These are phyloP conservation scores for Eupithecia exiguata DNA, from an alignment of 2,888 invertebrate species.

Conservation along the genomic window DNA sequence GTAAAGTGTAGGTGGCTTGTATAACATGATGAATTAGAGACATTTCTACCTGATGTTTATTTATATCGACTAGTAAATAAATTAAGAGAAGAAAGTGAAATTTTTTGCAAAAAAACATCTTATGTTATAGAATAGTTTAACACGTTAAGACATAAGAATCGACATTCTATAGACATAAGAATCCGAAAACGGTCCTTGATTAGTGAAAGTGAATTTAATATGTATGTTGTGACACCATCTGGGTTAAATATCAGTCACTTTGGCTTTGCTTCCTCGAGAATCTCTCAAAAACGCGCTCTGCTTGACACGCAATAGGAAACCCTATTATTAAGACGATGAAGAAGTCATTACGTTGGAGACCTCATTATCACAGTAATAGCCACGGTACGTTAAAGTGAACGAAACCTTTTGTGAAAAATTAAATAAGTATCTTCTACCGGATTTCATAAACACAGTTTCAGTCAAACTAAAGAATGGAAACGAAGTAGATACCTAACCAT, in stretches of 20 bases:
- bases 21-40: slow-evolving; percentile 47
- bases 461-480: neutral
- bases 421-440: neutral
- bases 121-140: slow-evolving; percentile 28
- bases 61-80: slow-evolving; percentile 42
- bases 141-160: slow-evolving; percentile 12
- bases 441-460: neutral
- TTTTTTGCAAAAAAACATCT: slow-evolving; percentile 30
- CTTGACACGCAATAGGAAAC: slow-evolving; percentile 24
- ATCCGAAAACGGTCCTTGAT: slow-evolving; percentile 44
- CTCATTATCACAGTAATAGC: slow-evolving; percentile 9
- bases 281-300: slow-evolving; percentile 17
- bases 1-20: slow-evolving; percentile 45
- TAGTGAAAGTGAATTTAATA: slow-evolving; percentile 43
- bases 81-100: slow-evolving; percentile 48
- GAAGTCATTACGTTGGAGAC: slow-evolving; percentile 6
- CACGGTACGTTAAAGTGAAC: no score
- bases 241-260: slow-evolving; percentile 41
- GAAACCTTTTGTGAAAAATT: neutral
- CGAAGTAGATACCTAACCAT: neutral
- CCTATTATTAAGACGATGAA: slow-evolving; percentile 15
- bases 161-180: slow-evolving; percentile 33
- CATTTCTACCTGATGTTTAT: slow-evolving; percentile 42
- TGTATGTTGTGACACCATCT: slow-evolving; percentile 43
- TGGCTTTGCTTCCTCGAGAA: slow-evolving; percentile 41